Evolutionary conservation across 2,888 invertebrate species (phyloP).

Genomic region (Octonoba sinensis): DNA sequence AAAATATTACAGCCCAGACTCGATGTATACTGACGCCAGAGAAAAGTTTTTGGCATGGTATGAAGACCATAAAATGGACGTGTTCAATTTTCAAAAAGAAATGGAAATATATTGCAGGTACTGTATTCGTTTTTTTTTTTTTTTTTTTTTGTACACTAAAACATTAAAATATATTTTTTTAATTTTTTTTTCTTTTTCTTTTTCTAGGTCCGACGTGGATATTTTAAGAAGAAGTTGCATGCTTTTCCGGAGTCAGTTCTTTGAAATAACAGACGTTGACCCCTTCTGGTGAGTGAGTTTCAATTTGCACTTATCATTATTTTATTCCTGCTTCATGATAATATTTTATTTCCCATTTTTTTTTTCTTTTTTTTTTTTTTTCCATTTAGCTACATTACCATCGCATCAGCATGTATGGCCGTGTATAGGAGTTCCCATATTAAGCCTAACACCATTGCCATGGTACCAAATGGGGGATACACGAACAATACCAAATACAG

Average conservation of each 20-base stretch:
- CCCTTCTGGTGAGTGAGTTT: not conserved
- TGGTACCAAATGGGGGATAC: not conserved
- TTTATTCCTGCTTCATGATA: too few relatives aligned
- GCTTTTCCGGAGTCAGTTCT: not conserved
- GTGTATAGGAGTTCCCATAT: not conserved
- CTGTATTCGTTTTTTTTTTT: too few relatives aligned
- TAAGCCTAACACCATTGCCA: not conserved
- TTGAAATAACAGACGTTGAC: not conserved
- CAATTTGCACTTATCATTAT: too few relatives aligned
- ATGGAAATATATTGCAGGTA: conserved; percentile 7
- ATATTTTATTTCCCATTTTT: too few relatives aligned
- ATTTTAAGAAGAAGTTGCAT: not conserved
- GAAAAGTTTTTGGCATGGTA: conserved; percentile 9
- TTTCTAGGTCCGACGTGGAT: not conserved
- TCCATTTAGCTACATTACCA: not conserved
- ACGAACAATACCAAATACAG: not conserved
- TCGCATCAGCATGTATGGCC: not conserved
- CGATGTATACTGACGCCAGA: not conserved
- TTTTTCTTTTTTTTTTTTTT: too few relatives aligned
- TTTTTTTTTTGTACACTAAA: too few relatives aligned
- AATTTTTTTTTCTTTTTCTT: too few relatives aligned
- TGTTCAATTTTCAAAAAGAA: conserved; percentile 15
- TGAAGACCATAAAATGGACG: not conserved
- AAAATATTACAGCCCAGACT: conserved; percentile 5
- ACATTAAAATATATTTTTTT: too few relatives aligned